A percentile compares a stretch with the other conserved stretches of the same genome.
phyloP scores from a whole-genome alignment of 1,140 invertebrate genomes.

The Sitophilus oryzae region DNA sequence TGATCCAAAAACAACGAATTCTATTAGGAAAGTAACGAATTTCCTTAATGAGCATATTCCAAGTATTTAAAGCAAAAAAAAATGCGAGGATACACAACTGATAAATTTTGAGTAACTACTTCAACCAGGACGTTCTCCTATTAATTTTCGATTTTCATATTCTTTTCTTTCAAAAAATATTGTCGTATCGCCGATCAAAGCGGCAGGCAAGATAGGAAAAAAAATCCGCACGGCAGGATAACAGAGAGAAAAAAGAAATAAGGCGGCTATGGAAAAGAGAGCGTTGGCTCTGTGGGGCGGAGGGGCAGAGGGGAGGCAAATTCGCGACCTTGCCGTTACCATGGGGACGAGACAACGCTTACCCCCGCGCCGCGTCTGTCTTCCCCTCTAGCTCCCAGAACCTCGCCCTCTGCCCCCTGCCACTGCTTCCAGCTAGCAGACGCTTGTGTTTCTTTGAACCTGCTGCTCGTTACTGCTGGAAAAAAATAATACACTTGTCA shows the following conservation, averaged over 20 bases:
- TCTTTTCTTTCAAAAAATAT: neutral
- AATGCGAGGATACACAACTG: no score
- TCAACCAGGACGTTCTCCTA: no score
- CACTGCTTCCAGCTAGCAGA: neutral
- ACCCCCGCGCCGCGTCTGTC: conserved; percentile 19
- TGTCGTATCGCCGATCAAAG: conserved; percentile 2
- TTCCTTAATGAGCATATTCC: no score
- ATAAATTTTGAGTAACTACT: no score
- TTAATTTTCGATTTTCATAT: neutral
- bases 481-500: conserved; percentile 20
- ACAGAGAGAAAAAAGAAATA: conserved; percentile 14
- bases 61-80: no score
- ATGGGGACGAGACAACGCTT: conserved; percentile 30
- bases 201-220: neutral
- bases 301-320: conserved; percentile 10
- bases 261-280: conserved; percentile 24
- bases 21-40: no score
- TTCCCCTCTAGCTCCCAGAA: conserved; percentile 6
- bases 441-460: conserved; percentile 14
- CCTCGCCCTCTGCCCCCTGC: conserved; percentile 4
- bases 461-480: conserved; percentile 9
- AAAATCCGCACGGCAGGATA: neutral
- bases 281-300: conserved; percentile 9
- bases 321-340: conserved; percentile 32
- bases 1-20: no score